A percentile compares a stretch with the other conserved stretches of the same genome.
These are phyloP conservation scores for Polietes domitor DNA, from an alignment of 2,888 invertebrate genomes.

Conservation along the genomic window DNA sequence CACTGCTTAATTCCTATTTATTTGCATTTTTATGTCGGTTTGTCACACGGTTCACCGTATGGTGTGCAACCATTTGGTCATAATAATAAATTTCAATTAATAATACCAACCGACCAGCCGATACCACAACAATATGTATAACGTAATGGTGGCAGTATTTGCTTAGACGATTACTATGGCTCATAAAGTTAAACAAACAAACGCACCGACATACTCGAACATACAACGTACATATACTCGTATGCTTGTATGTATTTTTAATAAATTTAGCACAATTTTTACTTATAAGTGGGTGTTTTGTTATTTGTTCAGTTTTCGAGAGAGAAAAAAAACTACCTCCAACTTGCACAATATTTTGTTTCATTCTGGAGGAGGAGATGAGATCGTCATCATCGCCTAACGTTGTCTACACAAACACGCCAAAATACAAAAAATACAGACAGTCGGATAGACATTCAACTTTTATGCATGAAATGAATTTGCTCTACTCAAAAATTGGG, in stretches of 20 bases:
- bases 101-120: neutral
- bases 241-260: neutral
- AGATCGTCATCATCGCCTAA: too few species aligned
- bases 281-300: neutral
- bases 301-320: neutral
- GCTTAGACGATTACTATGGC: neutral
- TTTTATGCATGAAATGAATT: too few species aligned
- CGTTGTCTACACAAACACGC: too few species aligned
- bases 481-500: too few species aligned
- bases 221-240: neutral
- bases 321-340: neutral
- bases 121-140: neutral
- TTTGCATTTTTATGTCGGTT: neutral
- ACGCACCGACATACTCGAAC: neutral
- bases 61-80: neutral
- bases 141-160: neutral
- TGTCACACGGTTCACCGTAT: neutral
- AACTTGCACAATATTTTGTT: neutral
- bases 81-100: conserved; percentile 1
- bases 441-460: too few species aligned
- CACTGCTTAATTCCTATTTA: neutral
- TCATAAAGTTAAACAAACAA: neutral
- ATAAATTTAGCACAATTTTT: conserved; percentile 10
- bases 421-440: too few species aligned
- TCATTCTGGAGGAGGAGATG: too few species aligned